phyloP scores from a whole-genome alignment of 92 coral and sea anemone species.

The Phenganax subtilis region DNA sequence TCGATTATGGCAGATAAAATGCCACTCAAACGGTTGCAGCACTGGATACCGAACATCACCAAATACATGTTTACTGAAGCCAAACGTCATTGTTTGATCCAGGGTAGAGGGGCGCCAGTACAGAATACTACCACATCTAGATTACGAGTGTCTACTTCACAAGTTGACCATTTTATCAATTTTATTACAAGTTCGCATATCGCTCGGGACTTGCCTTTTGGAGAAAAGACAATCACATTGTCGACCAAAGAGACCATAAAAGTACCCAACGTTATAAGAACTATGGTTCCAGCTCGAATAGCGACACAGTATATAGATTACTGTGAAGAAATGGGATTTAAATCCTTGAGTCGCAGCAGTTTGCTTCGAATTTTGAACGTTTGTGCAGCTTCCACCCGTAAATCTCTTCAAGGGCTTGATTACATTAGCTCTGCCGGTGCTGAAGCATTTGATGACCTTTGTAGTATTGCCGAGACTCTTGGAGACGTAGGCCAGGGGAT shows the following conservation, averaged over 20 bases:
- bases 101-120: slow-evolving; percentile 71
- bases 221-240: slow-evolving; percentile 22
- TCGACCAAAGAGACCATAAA: slow-evolving; percentile 16
- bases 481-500: slow-evolving; percentile 59
- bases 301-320: slow-evolving; percentile 14
- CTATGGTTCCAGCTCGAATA: slow-evolving; percentile 8
- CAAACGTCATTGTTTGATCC: slow-evolving; percentile 59
- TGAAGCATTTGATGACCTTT: slow-evolving; percentile 61
- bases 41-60: slow-evolving; percentile 62
- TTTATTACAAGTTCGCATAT: slow-evolving; percentile 22
- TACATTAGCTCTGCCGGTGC: slow-evolving; percentile 54
- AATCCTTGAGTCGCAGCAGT: slow-evolving; percentile 25
- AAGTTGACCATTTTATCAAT: slow-evolving; percentile 6
- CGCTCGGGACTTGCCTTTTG: slow-evolving; percentile 17
- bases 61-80: slow-evolving; percentile 67
- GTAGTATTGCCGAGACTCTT: slow-evolving; percentile 49
- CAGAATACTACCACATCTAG: slow-evolving; percentile 41
- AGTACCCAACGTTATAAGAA: slow-evolving; percentile 11
- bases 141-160: slow-evolving; percentile 37
- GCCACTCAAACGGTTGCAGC: slow-evolving; percentile 43
- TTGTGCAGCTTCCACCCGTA: slow-evolving; percentile 48
- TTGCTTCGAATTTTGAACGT: slow-evolving; percentile 32
- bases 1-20: slow-evolving; percentile 70
- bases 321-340: slow-evolving; percentile 17
- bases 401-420: slow-evolving; percentile 35